Evolutionary conservation across 2,113 vertebrate genomes (phyloP), one percentile per base, ranked within the genome.

Genomic region (Orientallactaga bullata): DNA sequence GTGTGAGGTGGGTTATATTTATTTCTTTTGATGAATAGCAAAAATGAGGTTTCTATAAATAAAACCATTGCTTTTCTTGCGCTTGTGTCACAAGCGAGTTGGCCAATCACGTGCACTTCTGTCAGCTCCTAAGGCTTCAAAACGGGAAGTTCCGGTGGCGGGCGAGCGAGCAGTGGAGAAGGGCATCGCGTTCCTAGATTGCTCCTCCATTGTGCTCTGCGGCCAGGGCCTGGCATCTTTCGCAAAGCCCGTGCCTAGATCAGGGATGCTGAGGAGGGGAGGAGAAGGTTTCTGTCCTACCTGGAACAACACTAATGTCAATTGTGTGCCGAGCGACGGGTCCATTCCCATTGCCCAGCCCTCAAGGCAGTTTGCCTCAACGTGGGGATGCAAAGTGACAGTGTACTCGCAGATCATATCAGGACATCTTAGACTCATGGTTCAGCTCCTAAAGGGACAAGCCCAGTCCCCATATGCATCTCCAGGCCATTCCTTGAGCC

Each of bases 1-100:
- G 91, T 96, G 96, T 96, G 97, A 96, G 94, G 97, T 96, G 96
- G 92, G 93, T 11, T 89, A 92, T 95, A 95, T 96, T 97, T 95
- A 92, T 95, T 96, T 96, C 21, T 96, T 95, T 94, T 97, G 97
- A 98, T 97, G 97, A 97, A 98, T 96, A 97, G 97, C 96, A 97
- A 98, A 98, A 97, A 97, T 94, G 95, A 97, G 91, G 58, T 91
- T 98, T 98, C 97, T 98, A 98, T 97, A 98, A 98, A 98, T 98
- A 98, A 97, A 97, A 32, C 96, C 96, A 79, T 93, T 71, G 87
- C 95, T 94, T 88, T 96, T 98, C 98, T 97, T 94, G 95, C 96
- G 91, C 89, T 93, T 94, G 78, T 95, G 97, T 98, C 97, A 97
- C 97, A 95, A 95, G 18, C 90, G 84, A 24, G 88, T 63, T 85